Conservation (phyloP, 1,140 invertebrate species). For the Chelonus insularis region DNA sequence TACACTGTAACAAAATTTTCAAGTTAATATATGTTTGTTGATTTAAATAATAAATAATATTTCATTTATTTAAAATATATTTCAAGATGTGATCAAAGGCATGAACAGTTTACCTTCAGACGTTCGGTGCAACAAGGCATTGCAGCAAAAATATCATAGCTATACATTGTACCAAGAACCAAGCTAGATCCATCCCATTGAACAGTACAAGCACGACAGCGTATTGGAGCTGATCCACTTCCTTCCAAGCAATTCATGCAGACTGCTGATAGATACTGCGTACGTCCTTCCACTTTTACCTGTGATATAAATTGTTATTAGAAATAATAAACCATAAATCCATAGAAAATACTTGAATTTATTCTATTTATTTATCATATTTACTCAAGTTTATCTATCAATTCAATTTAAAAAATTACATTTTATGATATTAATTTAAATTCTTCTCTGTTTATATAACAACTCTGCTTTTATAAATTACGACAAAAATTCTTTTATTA, state of each 20-base stretch:
- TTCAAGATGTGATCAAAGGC: too few relatives aligned
- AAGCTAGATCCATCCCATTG: constrained; percentile 92
- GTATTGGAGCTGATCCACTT: constrained; percentile 68
- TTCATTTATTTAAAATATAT: not conserved
- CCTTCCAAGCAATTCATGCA: constrained; percentile 92
- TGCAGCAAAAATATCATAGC: constrained; percentile 96
- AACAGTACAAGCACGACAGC: constrained; percentile 74
- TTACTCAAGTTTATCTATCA: too few relatives aligned
- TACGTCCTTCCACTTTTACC: constrained; percentile 85
- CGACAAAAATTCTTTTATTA: too few relatives aligned
- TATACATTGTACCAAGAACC: constrained; percentile 95
- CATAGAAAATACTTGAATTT: not conserved
- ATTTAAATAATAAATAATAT: not conserved
- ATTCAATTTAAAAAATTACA: too few relatives aligned
- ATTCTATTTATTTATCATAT: not conserved
- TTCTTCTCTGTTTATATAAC: too few relatives aligned
- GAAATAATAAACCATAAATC: not conserved
- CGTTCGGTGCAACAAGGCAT: constrained; percentile 93
- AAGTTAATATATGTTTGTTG: not conserved
- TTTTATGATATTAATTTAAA: too few relatives aligned
- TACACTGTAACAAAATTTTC: constrained; percentile 71
- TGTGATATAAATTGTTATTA: constrained; percentile 49
- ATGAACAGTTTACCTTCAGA: constrained; percentile 76
- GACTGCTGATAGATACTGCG: constrained; percentile 88
- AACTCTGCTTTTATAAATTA: too few relatives aligned